Percentiles rank a stretch among this genome's conserved stretches.
These are phyloP conservation scores for Pemphigus obesinymphae DNA, from an alignment of 1,140 invertebrate genomes.

Conservation along the genomic window DNA sequence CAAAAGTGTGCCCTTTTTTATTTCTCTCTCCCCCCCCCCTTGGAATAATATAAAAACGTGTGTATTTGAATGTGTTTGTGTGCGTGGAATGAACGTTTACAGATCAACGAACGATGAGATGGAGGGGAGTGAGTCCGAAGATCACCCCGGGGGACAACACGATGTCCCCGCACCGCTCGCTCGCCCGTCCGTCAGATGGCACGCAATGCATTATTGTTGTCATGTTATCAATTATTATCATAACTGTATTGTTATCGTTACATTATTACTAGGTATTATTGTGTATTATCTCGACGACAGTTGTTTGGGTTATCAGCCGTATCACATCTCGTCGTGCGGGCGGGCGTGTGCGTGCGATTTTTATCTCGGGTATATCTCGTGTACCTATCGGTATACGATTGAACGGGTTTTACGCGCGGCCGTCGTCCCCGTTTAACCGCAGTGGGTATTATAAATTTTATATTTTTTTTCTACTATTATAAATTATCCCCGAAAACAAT, in stretches of 20 bases:
- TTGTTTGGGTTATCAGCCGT: not conserved
- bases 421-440: no score
- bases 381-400: no score
- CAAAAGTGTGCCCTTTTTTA: no score
- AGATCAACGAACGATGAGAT: not conserved
- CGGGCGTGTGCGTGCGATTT: not conserved
- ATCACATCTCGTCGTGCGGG: not conserved
- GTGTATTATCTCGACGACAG: constrained; percentile 30
- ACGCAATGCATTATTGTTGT: not conserved
- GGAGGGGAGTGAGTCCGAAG: not conserved
- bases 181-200: not conserved
- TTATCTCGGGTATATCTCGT: not conserved
- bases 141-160: not conserved
- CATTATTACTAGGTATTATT: not conserved
- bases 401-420: no score
- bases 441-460: no score
- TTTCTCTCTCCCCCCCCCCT: no score
- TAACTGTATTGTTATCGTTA: not conserved
- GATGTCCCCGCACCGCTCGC: not conserved
- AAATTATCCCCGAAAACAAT: no score
- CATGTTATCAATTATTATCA: not conserved
- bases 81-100: no score
- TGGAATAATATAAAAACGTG: no score
- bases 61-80: no score
- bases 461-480: no score